Evolutionary conservation across 35 echinoderm and acorn worm genomes (phyloP).

Genomic region (Apostichopus japonicus): DNA sequence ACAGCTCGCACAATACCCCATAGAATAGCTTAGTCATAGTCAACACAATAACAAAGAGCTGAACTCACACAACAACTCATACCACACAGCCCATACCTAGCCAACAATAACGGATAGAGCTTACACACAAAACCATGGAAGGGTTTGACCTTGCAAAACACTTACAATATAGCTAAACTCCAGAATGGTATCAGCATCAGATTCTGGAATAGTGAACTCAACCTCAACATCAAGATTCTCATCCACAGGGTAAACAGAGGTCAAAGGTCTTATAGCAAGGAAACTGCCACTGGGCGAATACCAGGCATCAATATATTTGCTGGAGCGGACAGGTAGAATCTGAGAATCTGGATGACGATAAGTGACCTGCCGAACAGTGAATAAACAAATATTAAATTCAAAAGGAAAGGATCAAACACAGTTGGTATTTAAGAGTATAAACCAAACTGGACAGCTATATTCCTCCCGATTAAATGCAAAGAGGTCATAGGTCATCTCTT

Average conservation of each 20-base stretch:
- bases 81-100: no score
- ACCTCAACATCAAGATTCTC: not conserved
- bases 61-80: no score
- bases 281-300: constrained; percentile 52
- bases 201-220: constrained; percentile 8
- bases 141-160: not conserved
- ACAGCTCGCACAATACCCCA: no score
- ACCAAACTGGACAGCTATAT: no score
- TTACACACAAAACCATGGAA: no score
- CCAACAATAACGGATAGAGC: no score
- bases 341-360: not conserved
- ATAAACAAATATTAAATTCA: not conserved
- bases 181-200: not conserved
- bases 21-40: no score
- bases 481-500: no score
- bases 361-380: not conserved
- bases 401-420: not conserved
- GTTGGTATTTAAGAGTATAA: not conserved
- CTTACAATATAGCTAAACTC: constrained; percentile 33
- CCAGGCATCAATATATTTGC: constrained; percentile 19
- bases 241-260: not conserved
- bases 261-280: not conserved
- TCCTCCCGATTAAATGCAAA: no score
- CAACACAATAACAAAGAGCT: no score
- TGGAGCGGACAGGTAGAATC: not conserved